Evolutionary conservation across 2,888 invertebrate species (phyloP).

Genomic region (Cryptophagus acutangulus): DNA sequence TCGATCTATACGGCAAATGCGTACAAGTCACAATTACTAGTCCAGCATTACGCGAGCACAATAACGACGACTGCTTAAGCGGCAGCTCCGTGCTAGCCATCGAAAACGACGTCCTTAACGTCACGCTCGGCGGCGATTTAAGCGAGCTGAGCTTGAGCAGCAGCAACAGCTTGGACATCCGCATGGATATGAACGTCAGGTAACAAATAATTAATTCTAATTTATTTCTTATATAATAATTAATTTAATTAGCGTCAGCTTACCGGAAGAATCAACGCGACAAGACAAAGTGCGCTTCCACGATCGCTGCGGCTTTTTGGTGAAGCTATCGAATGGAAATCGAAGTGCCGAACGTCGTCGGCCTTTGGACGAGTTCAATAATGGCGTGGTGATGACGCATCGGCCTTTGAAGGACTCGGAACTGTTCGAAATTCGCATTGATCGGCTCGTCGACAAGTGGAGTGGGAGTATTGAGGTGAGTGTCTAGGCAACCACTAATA

Average conservation of each 20-base stretch:
- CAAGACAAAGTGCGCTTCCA: slow-evolving; percentile 76
- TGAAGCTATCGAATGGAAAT: slow-evolving; percentile 77
- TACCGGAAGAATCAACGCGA: slow-evolving; percentile 42
- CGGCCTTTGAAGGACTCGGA: slow-evolving; percentile 82
- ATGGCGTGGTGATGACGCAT: slow-evolving; percentile 93
- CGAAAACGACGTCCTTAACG: slow-evolving; percentile 47
- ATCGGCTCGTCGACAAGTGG: slow-evolving; percentile 91
- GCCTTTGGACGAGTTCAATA: slow-evolving; percentile 91
- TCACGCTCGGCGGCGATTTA: slow-evolving; percentile 46
- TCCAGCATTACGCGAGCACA: slow-evolving; percentile 46
- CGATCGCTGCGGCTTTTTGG: slow-evolving; percentile 79
- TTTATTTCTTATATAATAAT: slow-evolving; percentile 5
- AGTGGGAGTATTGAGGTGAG: slow-evolving; percentile 81
- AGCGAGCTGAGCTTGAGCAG: slow-evolving; percentile 48
- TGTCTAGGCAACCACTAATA: slow-evolving; percentile 2
- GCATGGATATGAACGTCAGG: slow-evolving; percentile 49
- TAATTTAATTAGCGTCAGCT: slow-evolving; percentile 36
- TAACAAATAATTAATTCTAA: slow-evolving; percentile 19
- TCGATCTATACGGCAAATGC: slow-evolving; percentile 80
- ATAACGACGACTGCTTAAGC: slow-evolving; percentile 48
- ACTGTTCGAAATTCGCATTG: slow-evolving; percentile 91
- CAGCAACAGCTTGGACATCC: slow-evolving; percentile 47
- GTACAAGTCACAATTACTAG: slow-evolving; percentile 65
- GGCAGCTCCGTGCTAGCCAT: slow-evolving; percentile 48
- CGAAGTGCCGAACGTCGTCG: slow-evolving; percentile 82